phyloP scores from a whole-genome alignment of 2,888 invertebrate species.

The Cryptus viduatorius region DNA sequence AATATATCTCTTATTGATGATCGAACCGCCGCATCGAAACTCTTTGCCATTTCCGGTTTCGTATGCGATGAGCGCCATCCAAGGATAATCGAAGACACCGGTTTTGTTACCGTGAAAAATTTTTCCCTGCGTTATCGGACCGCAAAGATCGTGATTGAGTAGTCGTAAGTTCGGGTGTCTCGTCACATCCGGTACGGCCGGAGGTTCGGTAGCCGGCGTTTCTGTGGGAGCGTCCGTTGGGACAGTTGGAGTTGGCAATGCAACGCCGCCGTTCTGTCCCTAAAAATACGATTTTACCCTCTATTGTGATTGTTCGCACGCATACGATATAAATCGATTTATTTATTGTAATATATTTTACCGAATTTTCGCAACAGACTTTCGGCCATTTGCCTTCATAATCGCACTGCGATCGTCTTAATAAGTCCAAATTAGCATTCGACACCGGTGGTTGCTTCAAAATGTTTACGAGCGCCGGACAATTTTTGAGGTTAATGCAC shows the following conservation, averaged over 20 bases:
- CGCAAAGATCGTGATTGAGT: slow-evolving; percentile 86
- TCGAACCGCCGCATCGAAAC: slow-evolving; percentile 84
- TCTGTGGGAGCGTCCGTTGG: background rate
- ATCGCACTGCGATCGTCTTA: slow-evolving; percentile 85
- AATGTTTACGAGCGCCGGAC: slow-evolving; percentile 79
- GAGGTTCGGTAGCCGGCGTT: background rate
- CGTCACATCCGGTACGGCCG: slow-evolving; percentile 81
- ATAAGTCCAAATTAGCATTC: slow-evolving; percentile 72
- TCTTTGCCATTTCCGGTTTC: slow-evolving; percentile 74
- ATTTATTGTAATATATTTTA: slow-evolving; percentile 22
- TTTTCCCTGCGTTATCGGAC: slow-evolving; percentile 86
- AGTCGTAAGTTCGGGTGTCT: slow-evolving; percentile 83
- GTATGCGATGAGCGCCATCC: slow-evolving; percentile 91
- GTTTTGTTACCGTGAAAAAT: slow-evolving; percentile 89
- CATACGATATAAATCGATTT: background rate
- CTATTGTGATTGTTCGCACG: no score
- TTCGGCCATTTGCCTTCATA: slow-evolving; percentile 83
- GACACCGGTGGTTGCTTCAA: slow-evolving; percentile 77
- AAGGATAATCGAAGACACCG: slow-evolving; percentile 89
- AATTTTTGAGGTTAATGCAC: slow-evolving; percentile 84
- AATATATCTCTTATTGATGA: slow-evolving; percentile 86
- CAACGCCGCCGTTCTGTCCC: no score
- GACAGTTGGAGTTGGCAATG: background rate
- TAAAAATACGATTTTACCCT: no score
- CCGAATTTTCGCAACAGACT: slow-evolving; percentile 82